Evolutionary conservation across 2,797 vertebrate genomes (phyloP).

Genomic region (Ceyx erithaca): DNA sequence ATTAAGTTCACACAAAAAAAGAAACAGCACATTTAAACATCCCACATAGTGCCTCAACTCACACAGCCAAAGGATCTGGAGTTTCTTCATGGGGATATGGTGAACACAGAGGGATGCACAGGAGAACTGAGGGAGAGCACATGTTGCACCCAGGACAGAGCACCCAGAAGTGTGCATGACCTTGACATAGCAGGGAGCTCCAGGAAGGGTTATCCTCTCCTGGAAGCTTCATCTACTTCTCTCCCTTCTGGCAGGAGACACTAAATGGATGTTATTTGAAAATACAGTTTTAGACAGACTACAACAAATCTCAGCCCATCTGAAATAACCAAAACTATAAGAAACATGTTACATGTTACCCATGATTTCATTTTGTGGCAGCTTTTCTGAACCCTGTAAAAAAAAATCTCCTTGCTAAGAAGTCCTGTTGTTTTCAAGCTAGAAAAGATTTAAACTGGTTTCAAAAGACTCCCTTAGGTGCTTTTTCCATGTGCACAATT

Average conservation of each 20-base stretch:
- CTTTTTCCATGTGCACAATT: neutral
- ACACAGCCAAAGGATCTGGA: neutral
- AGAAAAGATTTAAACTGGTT: neutral
- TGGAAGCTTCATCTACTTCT: neutral
- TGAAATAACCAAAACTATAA: neutral
- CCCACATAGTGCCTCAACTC: neutral
- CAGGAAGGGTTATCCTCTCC: neutral
- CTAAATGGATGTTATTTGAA: neutral
- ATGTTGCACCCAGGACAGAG: neutral
- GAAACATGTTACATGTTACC: neutral
- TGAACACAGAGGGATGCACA: rapidly evolving
- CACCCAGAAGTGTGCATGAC: rapidly evolving
- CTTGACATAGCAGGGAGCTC: neutral
- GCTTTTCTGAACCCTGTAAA: neutral
- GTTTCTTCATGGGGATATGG: neutral
- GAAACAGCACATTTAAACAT: neutral
- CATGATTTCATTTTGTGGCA: neutral
- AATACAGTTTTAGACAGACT: neutral
- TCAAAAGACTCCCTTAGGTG: neutral
- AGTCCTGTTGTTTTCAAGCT: neutral
- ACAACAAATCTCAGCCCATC: neutral
- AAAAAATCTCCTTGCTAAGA: neutral
- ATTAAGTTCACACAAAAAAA: neutral
- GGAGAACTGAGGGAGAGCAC: neutral
- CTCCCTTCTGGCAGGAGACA: neutral